A percentile compares a stretch with the other conserved stretches of the same genome.
Evolutionary conservation across 2,113 vertebrate genomes (phyloP).

Genomic region (Hylia prasina): DNA sequence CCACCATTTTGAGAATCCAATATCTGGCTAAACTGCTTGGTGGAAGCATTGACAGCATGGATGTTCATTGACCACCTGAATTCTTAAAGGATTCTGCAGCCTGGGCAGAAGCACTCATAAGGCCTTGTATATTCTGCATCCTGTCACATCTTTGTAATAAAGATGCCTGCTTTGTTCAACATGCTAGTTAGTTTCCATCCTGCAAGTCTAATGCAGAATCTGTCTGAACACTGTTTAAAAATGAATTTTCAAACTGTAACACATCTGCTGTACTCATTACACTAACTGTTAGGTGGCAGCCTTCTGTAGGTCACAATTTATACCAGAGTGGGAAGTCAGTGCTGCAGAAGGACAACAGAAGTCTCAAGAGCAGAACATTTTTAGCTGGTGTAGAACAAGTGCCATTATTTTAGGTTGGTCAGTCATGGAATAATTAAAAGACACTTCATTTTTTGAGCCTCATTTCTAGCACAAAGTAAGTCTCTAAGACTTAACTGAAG

Average conservation of each 20-base stretch:
- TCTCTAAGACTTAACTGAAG: background rate
- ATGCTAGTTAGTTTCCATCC: background rate
- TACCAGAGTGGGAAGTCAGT: background rate
- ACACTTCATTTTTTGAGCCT: background rate
- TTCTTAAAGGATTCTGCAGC: background rate
- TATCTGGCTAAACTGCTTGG: background rate
- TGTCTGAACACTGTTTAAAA: background rate
- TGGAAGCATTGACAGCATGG: accelerated
- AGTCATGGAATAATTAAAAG: background rate
- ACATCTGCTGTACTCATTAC: background rate
- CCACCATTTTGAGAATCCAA: background rate
- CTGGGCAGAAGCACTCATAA: background rate
- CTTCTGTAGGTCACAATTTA: background rate
- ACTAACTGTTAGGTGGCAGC: background rate
- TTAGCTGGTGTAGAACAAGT: background rate
- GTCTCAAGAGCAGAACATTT: background rate
- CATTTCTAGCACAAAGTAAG: background rate
- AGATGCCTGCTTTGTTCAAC: background rate
- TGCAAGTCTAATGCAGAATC: background rate
- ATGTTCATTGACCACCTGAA: background rate
- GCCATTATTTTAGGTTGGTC: background rate
- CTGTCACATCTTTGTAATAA: accelerated
- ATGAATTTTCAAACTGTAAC: background rate
- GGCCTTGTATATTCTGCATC: accelerated
- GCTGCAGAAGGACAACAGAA: background rate